Evolutionary conservation across 2,797 vertebrate genomes (phyloP).

Genomic region (Meriones psammophilus): DNA sequence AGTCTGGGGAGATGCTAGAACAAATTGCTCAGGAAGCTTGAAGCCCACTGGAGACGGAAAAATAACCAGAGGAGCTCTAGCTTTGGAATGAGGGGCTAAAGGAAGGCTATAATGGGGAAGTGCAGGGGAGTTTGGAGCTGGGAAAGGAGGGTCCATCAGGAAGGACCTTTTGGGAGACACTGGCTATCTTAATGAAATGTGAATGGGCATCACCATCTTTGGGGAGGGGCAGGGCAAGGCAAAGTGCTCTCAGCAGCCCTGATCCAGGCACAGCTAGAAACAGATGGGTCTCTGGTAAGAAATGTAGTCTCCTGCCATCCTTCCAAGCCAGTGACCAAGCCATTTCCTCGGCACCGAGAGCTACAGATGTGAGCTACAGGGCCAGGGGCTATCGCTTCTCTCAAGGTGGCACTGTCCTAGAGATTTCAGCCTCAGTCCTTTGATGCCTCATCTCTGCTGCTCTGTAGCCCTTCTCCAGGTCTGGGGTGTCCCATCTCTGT

Average conservation of each 20-base stretch:
- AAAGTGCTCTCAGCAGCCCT: neutral
- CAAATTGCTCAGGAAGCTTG: neutral
- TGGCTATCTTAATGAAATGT: slow-evolving; percentile 1
- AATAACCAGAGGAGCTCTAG: neutral
- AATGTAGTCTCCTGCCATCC: neutral
- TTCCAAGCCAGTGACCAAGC: neutral
- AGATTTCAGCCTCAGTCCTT: neutral
- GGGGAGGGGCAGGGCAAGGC: neutral
- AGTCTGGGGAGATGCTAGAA: neutral
- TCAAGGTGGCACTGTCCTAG: neutral
- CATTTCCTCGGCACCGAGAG: neutral
- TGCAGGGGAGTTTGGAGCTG: neutral
- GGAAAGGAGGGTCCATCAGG: neutral
- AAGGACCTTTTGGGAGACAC: neutral
- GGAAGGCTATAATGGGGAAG: neutral
- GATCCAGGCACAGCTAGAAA: neutral
- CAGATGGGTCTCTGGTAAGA: neutral
- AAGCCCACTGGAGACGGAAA: neutral
- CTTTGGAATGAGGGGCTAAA: neutral
- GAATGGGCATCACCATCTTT: neutral
- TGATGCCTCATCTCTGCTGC: neutral
- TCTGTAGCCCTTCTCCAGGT: neutral
- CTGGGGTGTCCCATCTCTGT: neutral
- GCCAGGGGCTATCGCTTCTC: neutral
- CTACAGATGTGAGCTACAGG: neutral